These are phyloP conservation scores for Scopus umbretta DNA, from an alignment of 2,113 vertebrate genomes.

Conservation along the genomic window DNA sequence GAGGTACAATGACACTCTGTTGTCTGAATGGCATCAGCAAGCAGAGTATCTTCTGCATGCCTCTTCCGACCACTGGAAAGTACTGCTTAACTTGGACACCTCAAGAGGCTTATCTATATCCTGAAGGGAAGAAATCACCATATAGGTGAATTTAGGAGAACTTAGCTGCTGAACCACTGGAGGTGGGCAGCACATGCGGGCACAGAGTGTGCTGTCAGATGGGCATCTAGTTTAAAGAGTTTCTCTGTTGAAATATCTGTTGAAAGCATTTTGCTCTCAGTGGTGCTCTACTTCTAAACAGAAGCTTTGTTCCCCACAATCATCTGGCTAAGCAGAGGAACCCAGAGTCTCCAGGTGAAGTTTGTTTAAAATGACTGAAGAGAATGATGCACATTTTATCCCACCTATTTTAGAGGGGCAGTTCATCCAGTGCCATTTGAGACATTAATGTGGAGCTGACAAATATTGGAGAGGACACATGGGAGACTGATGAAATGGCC, in stretches of 20 bases:
- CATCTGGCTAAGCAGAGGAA: background rate
- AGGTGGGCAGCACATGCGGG: background rate
- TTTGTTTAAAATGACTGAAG: background rate
- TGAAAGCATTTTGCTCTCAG: background rate
- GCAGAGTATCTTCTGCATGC: background rate
- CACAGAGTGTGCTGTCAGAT: background rate
- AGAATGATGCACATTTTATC: background rate
- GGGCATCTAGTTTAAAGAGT: background rate
- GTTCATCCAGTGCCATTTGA: background rate
- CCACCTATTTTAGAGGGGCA: background rate
- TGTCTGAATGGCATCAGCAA: background rate
- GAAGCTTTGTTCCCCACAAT: background rate
- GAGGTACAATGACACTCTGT: background rate
- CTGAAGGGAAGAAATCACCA: background rate
- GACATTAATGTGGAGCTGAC: background rate
- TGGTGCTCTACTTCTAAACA: background rate
- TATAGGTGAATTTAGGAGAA: background rate
- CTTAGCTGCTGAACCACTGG: background rate
- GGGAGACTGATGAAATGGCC: background rate
- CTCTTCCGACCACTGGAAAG: background rate
- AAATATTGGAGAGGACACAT: background rate
- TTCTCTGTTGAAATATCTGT: background rate
- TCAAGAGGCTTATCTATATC: background rate
- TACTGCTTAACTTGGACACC: background rate
- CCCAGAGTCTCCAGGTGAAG: background rate